Base-by-base conservation (phyloP, 1,140 invertebrate genomes). In the Tetraneura akinire region DNA sequence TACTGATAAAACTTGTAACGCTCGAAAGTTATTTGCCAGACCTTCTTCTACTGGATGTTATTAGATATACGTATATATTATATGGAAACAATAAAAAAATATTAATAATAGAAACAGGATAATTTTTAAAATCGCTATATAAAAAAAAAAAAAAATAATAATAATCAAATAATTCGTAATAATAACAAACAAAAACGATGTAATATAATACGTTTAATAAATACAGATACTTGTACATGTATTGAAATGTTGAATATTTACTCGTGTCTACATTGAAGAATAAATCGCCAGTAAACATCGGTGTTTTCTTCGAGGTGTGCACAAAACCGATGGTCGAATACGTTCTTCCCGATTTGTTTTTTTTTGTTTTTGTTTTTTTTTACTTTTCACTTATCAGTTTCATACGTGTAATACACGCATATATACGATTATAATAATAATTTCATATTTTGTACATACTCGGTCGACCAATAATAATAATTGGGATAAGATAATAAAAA, bases 211-310 rank as follows among this genome's bases (percentile, higher is more conserved):
- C 18, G 10, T 37, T 42, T 66, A 66, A 45, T 26, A 14, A 49
- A 49, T 49, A 37, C 32, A 76, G 57, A 23, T 76, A 76, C 29
- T 57, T 60, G 18, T 29, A 29, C 62, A 42, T 62, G 47, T 47
- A 47, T 62, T 62, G 29, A 23, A 26, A 62, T 78, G 47, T 78
- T 78, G 55, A 78, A 78, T 78, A 78, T 78, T 78, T 78, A 78
- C 74, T 78, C 74, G 74, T 78, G 55, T 78, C 74, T 78, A 62
- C n/a, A n/a, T 62, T 55, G 51, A 55, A 26, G 74, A 62, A 78
- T n/a, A 78, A 78, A 78, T 57, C 49, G 51, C 37, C 71, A 78
- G 74, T 55, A 78, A 62, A 78, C 74, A 62, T 78, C 74, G 47
- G 74, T n/a, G 37, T 60, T 62, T 78, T 76, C 51, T 76, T 76